Conservation (phyloP, 2,797 vertebrate genomes). For the Xenops minutus region DNA sequence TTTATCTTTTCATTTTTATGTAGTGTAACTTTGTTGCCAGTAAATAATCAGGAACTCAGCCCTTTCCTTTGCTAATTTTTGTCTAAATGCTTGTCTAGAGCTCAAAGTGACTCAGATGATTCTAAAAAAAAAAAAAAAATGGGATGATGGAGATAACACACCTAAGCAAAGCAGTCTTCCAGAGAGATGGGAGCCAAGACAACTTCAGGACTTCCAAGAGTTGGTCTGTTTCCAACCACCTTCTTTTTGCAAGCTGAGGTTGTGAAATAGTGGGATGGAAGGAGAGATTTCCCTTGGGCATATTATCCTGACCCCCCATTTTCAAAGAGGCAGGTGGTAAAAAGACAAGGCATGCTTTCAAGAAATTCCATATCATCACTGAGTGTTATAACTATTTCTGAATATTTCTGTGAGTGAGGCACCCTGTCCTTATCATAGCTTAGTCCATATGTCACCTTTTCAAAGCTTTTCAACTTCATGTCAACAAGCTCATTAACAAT, state of each 20-base stretch:
- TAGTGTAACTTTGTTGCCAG: not conserved
- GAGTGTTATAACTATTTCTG: not conserved
- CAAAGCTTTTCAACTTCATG: not conserved
- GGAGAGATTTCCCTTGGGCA: not conserved
- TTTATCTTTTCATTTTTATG: not conserved
- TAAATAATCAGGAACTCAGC: not conserved
- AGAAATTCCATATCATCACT: not conserved
- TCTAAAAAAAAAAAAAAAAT: not conserved
- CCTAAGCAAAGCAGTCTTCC: not conserved
- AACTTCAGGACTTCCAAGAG: not conserved
- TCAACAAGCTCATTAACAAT: not conserved
- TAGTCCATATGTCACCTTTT: not conserved
- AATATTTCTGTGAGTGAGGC: not conserved
- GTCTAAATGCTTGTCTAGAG: not conserved
- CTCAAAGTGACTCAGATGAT: not conserved
- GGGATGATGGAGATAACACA: not conserved
- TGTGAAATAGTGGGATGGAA: not conserved
- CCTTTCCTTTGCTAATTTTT: not conserved
- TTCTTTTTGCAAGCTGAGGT: rapidly evolving
- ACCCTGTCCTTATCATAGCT: not conserved
- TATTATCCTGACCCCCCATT: not conserved
- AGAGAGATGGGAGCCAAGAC: not conserved
- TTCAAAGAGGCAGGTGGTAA: not conserved
- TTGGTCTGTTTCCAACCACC: not conserved
- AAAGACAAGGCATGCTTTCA: not conserved